Evolutionary conservation across 2,113 vertebrate species (phyloP), one percentile per base, ranked within the genome.

Genomic region (Zosterops borbonicus): DNA sequence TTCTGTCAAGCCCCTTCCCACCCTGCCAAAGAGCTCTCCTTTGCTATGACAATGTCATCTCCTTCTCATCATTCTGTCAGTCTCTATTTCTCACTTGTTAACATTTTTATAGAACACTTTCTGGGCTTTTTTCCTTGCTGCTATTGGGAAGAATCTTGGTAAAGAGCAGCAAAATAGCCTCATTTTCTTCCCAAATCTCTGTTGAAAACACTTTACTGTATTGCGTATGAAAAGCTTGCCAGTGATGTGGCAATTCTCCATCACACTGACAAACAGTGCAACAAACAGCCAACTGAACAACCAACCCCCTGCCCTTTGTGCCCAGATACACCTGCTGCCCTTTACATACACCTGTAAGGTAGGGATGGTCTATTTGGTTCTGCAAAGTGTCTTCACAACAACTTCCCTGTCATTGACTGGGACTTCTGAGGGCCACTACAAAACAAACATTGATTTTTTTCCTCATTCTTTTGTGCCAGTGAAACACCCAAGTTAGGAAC

Each of bases 51-150:
- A 95, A 6, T 96, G 85, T 96, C 5, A 0, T 93, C 83, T 94
- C 83, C 60, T 83, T 85, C 81, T 96, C 75, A 63, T 90, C 82
- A 78, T 88, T 80, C 79, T 93, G 85, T 77, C 92, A 93, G 68
- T 91, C 83, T 86, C 71, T 83, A 63, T 82, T 89, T 92, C 84
- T 95, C 67, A 87, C 75, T 85, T 83, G 70, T 85, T 92, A 95
- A 85, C 71, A 41, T 92, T 94, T 94, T 94, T 77, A 90, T 74
- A 94, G 67, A 83, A 83, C 47, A 68, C 42, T 56, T 86, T 91
- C 56, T 93, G 82, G 49, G 20, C 7, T 52, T 77, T 89, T 87
- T 71, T 33, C 39, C 58, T 70, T 80, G 21, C 42, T 83, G 44
- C 55, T 90, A 35, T 20, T 83, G 24, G 37, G 60, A 90, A 33